Evolutionary conservation across 2,113 vertebrate species (phyloP).

Genomic region (Campylomormyrus numenius): DNA sequence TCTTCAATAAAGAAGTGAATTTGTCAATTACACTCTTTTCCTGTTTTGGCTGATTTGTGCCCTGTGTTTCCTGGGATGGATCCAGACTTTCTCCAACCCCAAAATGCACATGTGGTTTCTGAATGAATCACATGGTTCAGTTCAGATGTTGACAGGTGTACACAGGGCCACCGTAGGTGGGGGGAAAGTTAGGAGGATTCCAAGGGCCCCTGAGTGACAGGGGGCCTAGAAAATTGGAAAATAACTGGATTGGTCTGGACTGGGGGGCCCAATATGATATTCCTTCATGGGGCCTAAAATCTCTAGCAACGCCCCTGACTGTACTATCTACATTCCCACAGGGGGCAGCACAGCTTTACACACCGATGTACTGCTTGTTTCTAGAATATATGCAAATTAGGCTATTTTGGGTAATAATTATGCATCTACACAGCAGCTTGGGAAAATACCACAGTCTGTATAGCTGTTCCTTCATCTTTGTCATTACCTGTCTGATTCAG

Average conservation of each 20-base stretch:
- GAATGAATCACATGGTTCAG: not conserved
- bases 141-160: not conserved
- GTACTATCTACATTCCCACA: not conserved
- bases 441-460: not conserved
- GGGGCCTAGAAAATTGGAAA: no score
- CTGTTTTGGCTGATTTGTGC: not conserved
- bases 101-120: not conserved
- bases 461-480: not conserved
- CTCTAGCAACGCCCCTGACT: no score
- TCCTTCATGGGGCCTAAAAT: no score
- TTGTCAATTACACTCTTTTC: not conserved
- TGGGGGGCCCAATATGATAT: no score
- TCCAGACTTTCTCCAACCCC: not conserved
- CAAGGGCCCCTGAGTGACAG: no score
- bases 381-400: not conserved
- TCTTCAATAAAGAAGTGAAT: not conserved
- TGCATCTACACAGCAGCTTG: not conserved
- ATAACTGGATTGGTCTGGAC: no score
- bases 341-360: slow-evolving; percentile 2
- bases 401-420: not conserved
- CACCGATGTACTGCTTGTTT: not conserved
- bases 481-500: not conserved
- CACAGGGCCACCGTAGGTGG: no score
- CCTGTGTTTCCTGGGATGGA: not conserved
- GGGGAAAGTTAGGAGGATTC: no score